These are phyloP conservation scores for Carabus problematicus DNA, from an alignment of 2,888 invertebrate genomes.

Conservation along the genomic window DNA sequence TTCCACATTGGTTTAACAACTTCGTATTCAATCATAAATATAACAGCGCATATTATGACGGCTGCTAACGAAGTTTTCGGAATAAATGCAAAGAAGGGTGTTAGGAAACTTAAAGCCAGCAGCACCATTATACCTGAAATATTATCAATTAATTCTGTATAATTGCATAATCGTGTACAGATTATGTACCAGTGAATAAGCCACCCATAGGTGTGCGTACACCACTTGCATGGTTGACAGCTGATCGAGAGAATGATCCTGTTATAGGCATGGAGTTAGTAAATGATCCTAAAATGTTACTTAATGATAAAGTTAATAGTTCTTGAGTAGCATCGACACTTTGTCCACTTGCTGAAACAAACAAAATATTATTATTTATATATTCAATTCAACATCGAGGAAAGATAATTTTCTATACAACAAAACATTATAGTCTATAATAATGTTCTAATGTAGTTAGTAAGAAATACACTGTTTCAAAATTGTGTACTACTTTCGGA, in stretches of 20 bases:
- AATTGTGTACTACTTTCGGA: no score
- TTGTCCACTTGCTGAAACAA: constrained; percentile 72
- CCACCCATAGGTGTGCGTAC: constrained; percentile 90
- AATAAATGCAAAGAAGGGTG: constrained; percentile 89
- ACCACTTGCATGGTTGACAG: constrained; percentile 95
- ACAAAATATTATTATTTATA: neutral
- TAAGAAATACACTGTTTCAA: no score
- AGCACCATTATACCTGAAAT: constrained; percentile 77
- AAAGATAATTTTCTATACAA: constrained; percentile 24
- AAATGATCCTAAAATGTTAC: constrained; percentile 87
- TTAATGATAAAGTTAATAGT: constrained; percentile 81
- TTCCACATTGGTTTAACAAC: constrained; percentile 87
- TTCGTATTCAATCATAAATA: constrained; percentile 94
- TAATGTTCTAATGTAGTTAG: no score
- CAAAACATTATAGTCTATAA: no score
- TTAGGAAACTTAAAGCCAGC: constrained; percentile 82
- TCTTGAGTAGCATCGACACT: constrained; percentile 91
- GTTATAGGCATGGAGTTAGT: constrained; percentile 91
- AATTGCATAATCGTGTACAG: no score
- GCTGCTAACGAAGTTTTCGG: constrained; percentile 90
- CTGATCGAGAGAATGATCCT: constrained; percentile 88
- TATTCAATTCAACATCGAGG: neutral
- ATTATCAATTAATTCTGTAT: no score
- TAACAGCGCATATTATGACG: constrained; percentile 93
- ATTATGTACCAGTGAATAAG: constrained; percentile 72